Evolutionary conservation across 2,797 vertebrate species (phyloP), one percentile per base, ranked within the genome.

Genomic region (Platyrinchus mystaceus): DNA sequence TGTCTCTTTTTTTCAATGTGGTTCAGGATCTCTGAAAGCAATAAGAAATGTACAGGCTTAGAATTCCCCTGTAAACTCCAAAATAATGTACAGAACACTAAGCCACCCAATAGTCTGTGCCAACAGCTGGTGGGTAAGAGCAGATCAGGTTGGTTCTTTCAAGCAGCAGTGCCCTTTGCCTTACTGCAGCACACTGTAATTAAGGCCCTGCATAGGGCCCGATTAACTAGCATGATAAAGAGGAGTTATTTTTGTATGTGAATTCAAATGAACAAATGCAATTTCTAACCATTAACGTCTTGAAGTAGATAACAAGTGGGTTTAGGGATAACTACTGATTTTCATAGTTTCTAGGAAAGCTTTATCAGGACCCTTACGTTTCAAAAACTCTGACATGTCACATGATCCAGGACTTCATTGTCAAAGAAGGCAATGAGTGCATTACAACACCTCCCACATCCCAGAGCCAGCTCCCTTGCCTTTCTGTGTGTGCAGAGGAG

Each of bases 221-320:
- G 56, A 68, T 68, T n/a, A 56, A 67, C 46, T 5, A 36, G 73
- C 76, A 55, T 5, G 13, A 73, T 20, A 69, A 71, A 88, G 47
- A 87, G 12, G 22, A 92, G 71, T 55, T 95, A 50, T 83, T 93
- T 90, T 58, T 56, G 21, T 23, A 28, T 34, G 46, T 30, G 67
- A 89, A 94, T 84, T 78, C 71, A 80, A 74, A 84, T 32, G 70
- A 93, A 87, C 53, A 74, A 93, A 92, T 30, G 20, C 30, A 66
- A 80, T 87, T 92, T 94, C 86, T 92, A 93, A 58, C 56, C 78
- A 79, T 60, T 85, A 77, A 90, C 77, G 58, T 91, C 66, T 74
- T 27, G 55, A 66, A 95, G 88, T 0, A 93, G 66, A 18, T 62
- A 84, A 90, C 56, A 86, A 88, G 75, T 49, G 20, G 30, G 44